Evolutionary conservation across 1,140 invertebrate genomes (phyloP), one percentile per base, ranked within the genome.

Genomic region (Conopomorpha cramerella): DNA sequence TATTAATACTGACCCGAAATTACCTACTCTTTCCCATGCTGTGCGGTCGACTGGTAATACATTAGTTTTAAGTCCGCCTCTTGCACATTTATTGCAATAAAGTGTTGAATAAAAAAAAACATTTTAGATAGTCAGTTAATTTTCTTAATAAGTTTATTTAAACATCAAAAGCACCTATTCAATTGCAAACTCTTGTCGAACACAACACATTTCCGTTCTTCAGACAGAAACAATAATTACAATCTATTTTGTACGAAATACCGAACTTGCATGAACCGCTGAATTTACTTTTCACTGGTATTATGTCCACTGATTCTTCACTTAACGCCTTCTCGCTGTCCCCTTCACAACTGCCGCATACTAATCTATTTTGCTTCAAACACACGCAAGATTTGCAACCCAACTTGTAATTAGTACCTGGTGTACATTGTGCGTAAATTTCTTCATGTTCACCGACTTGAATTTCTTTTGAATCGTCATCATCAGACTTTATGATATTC

Each of bases 181-280:
- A n/a, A n/a, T n/a, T n/a, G n/a, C n/a, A n/a, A n/a, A n/a, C n/a
- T n/a, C n/a, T n/a, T n/a, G 54, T 59, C 0, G 65, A 67, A 41
- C 68, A 73, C 3, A 73, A 38, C 13, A 55, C 51, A 18, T 67
- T 65, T 1, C 59, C 63, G 30, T 62, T 67, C 0, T 36, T 36
- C 19, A 66, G 39, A 36, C 68, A 73, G 16, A 57, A 56, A 15
- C 68, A 73, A 10, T 53, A 10, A 39, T 73, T 73, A 30, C 68
- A 73, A 19, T 52, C 55, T 11, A 67, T 38, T 27, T 51, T 58
- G 26, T 62, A 74, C 2, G 53, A 54, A 3, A 42, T 38, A 0
- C 66, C 61, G 30, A 41, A 45, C 0, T 51, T 57, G 32, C 70
- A 74, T 0, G 10, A 8, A 7, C 41, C 43, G 0, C 38, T 29